phyloP scores from a whole-genome alignment of 2,888 invertebrate genomes.

The Tolmerus cingulatus region DNA sequence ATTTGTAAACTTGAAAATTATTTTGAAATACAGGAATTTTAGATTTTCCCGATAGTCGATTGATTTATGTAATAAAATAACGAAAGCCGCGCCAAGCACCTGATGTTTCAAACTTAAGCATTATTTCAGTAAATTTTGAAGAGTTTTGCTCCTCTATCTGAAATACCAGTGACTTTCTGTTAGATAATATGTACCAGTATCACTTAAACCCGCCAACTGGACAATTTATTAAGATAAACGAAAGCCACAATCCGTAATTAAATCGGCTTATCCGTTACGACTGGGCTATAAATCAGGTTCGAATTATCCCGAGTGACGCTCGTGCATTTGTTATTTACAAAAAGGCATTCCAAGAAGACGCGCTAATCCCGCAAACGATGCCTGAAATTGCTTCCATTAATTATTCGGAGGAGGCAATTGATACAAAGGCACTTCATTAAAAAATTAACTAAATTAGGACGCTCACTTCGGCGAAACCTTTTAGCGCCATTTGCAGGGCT shows the following conservation, averaged over 20 bases:
- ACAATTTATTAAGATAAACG: background rate
- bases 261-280: background rate
- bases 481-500: constrained; percentile 24
- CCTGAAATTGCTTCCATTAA: constrained; percentile 23
- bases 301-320: background rate
- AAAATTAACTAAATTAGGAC: constrained; percentile 35
- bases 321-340: background rate
- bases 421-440: constrained; percentile 41
- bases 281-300: background rate
- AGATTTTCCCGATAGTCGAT: no score
- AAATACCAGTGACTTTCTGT: background rate
- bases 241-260: background rate
- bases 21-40: no score
- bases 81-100: no score
- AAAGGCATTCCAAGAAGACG: background rate
- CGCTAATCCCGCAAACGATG: constrained; percentile 23
- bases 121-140: no score
- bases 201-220: background rate
- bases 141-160: background rate
- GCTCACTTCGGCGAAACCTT: constrained; percentile 22
- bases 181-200: background rate
- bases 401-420: constrained; percentile 28
- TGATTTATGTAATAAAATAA: no score
- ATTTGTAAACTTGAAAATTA: no score
- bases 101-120: no score